These are phyloP conservation scores for Apodemia duryi DNA, from an alignment of 2,888 invertebrate genomes.

Conservation along the genomic window DNA sequence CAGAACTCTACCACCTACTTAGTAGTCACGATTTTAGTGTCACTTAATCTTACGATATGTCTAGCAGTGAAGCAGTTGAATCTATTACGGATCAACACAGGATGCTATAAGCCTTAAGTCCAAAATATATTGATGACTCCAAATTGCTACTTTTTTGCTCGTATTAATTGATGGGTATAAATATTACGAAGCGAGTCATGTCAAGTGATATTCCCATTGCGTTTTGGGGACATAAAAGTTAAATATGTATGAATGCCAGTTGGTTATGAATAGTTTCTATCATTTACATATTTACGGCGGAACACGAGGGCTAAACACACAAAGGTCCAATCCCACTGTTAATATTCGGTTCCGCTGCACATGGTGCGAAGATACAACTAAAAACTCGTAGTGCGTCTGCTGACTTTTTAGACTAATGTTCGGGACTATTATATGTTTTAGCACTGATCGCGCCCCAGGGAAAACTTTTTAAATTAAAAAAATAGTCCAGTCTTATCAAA, in stretches of 20 bases:
- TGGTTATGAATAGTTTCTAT: conserved; percentile 69
- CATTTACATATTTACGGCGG: conserved; percentile 69
- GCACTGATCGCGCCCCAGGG: too few species aligned
- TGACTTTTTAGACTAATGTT: neutral
- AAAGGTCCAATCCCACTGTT: conserved; percentile 49
- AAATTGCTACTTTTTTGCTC: neutral
- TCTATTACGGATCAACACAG: too few species aligned
- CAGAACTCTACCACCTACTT: too few species aligned
- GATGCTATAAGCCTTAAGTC: neutral
- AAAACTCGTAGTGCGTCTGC: neutral
- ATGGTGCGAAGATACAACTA: conserved; percentile 1
- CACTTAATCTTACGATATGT: too few species aligned
- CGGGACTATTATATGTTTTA: too few species aligned
- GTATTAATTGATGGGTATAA: neutral
- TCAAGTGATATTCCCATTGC: conserved; percentile 14
- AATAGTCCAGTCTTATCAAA: too few species aligned
- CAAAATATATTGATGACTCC: neutral
- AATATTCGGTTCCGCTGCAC: conserved; percentile 35
- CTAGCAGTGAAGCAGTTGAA: too few species aligned
- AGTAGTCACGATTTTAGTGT: too few species aligned
- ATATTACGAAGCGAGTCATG: neutral
- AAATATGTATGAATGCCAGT: conserved; percentile 64
- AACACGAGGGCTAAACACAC: conserved; percentile 46
- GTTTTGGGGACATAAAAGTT: conserved; percentile 37
- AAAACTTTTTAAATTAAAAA: too few species aligned